Evolutionary conservation across 2,888 invertebrate genomes (phyloP), one percentile per base, ranked within the genome.

Genomic region (Scaptomyza cyrtandrae): DNA sequence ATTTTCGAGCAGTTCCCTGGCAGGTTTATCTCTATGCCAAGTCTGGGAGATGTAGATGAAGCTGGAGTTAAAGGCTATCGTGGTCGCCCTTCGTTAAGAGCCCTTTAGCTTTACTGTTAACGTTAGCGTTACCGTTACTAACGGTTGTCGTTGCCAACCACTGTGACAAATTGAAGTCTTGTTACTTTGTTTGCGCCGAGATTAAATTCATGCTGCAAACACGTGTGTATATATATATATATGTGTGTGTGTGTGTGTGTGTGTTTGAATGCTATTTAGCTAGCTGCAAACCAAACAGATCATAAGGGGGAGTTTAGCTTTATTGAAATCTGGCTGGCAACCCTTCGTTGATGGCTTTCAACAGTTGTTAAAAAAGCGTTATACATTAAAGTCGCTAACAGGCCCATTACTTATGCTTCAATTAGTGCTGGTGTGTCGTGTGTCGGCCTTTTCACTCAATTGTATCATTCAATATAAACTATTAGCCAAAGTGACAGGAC

Each of bases 151-250:
- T 66, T 67, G 60, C 69, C 81, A 86, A 84, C 89, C 87, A 75
- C 87, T 85, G 77, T 85, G 85, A 88, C 90, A 90, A 90, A 90
- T 90, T 90, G 79, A 89, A 90, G 88, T 89, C 86, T 83, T 87
- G 88, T 78, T 85, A 75, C 83, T 78, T 86, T 85, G 86, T 85
- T 85, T 85, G 88, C 69, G 80, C 75, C 78, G 76, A 86, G 86
- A 85, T 85, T 87, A 87, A 86, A 86, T 75, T 78, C 80, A 69
- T 85, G 80, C 56, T 10, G 56, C 66, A 71, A 75, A 64, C 82
- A 78, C 78, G 80, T 82, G 85, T 49, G 19, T 19, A 13, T 46
- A 10, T 46, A 4, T 46, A n/a, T 46, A 2, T 11, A 14, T n/a
- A n/a, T n/a, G 3, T 46, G 27, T 46, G 5, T 10, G 27, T 14